These are phyloP conservation scores for Chymomyza caudatula DNA, from an alignment of 2,888 invertebrate species.

Conservation along the genomic window DNA sequence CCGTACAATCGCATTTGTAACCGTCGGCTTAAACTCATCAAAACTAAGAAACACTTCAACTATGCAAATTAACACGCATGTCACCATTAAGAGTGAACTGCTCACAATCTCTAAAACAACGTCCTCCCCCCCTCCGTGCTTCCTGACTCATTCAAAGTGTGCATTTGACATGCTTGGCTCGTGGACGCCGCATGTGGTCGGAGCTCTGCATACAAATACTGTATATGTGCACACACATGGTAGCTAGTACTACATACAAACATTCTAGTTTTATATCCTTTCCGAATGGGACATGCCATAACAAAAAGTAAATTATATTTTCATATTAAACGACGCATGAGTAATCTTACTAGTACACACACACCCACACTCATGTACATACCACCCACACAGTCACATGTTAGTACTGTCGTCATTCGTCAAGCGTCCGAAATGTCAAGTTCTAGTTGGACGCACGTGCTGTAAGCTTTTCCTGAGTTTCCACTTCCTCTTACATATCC, in stretches of 20 bases:
- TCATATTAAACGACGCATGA: constrained; percentile 46
- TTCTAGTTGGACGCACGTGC: background rate
- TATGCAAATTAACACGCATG: constrained; percentile 35
- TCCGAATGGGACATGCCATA: constrained; percentile 25
- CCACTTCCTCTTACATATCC: background rate
- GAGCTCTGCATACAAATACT: constrained; percentile 19
- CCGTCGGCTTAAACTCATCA: background rate
- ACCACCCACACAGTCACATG: constrained; percentile 17
- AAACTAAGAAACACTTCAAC: background rate
- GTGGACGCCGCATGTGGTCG: constrained; percentile 23
- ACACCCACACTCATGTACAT: background rate
- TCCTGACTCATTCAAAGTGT: constrained; percentile 11
- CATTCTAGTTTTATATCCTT: background rate
- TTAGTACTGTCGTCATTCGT: constrained; percentile 41
- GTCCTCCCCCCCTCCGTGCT: background rate
- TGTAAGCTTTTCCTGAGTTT: background rate
- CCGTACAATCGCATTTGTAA: constrained; percentile 21
- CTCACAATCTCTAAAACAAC: background rate
- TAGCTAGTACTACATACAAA: background rate
- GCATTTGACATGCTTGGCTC: constrained; percentile 46
- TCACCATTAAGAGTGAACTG: constrained; percentile 8
- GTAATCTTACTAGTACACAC: constrained; percentile 28
- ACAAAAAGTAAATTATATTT: constrained; percentile 58
- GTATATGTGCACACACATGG: background rate
- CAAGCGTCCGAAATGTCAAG: constrained; percentile 7